These are phyloP conservation scores for Tragelaphus buxtoni DNA, from an alignment of 2,113 vertebrate species.

Conservation along the genomic window DNA sequence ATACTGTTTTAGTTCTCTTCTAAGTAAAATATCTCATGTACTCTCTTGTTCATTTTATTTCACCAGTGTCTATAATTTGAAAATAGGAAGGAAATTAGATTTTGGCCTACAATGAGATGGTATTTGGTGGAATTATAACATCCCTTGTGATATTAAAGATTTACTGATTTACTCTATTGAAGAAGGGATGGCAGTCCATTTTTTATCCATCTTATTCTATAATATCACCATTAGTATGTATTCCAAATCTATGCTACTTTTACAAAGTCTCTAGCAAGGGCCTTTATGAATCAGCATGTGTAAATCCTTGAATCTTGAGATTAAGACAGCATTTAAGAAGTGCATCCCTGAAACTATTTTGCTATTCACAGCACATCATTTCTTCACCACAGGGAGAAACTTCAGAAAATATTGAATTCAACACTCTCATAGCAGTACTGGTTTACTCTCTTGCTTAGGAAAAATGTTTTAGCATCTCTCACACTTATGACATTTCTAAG, in stretches of 20 bases:
- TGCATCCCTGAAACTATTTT: background rate
- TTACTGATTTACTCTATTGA: background rate
- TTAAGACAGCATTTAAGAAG: background rate
- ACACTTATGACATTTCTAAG: background rate
- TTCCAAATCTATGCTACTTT: background rate
- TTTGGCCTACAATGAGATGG: constrained; percentile 36
- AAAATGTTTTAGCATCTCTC: background rate
- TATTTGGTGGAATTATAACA: constrained; percentile 27
- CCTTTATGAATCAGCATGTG: background rate
- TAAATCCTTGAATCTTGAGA: background rate
- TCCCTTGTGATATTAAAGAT: constrained; percentile 58
- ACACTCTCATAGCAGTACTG: background rate
- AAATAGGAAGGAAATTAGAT: constrained; percentile 66
- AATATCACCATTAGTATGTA: background rate
- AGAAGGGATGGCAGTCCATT: constrained; percentile 41
- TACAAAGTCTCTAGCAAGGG: background rate
- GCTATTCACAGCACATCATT: background rate
- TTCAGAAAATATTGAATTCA: constrained; percentile 50
- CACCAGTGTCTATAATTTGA: constrained; percentile 59
- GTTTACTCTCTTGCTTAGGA: constrained; percentile 32
- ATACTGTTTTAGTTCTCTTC: constrained; percentile 55
- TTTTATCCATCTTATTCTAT: constrained; percentile 31
- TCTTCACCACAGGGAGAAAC: background rate
- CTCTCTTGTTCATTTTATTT: constrained; percentile 57
- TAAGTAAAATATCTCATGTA: constrained; percentile 64